A percentile compares a stretch with the other conserved stretches of the same genome.
These are phyloP conservation scores for Cinclus mexicanus DNA, from an alignment of 2,113 vertebrate species.

Conservation along the genomic window DNA sequence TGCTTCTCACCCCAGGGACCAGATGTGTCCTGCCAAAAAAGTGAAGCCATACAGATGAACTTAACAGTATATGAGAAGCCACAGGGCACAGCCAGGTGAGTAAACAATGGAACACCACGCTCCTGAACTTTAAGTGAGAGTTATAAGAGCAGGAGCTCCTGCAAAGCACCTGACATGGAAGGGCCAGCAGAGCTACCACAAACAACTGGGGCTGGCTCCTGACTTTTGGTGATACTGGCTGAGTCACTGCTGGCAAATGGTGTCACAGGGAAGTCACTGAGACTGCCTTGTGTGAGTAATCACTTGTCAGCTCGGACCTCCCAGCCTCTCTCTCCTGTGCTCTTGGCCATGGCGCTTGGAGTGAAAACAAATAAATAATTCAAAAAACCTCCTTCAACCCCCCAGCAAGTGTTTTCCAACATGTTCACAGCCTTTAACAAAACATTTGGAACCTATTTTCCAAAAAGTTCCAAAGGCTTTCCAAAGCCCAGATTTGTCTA, in stretches of 20 bases:
- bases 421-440: slow-evolving; percentile 19
- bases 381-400: background rate
- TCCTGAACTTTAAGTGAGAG: background rate
- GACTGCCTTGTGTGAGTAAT: background rate
- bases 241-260: background rate
- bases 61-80: background rate
- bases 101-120: background rate
- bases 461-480: slow-evolving; percentile 40
- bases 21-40: background rate
- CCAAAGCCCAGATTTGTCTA: slow-evolving; percentile 49
- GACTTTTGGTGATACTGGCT: background rate
- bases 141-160: background rate
- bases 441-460: slow-evolving; percentile 60
- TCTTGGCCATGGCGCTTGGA: slow-evolving; percentile 23
- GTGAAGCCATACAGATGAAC: background rate
- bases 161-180: background rate
- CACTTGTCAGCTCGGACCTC: background rate
- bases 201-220: background rate
- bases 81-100: background rate
- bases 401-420: slow-evolving; percentile 19
- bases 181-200: background rate
- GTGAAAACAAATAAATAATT: slow-evolving; percentile 25
- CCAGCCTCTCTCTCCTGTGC: background rate
- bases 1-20: background rate
- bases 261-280: background rate